Conservation (phyloP, 2,113 vertebrate genomes). For the Pipa parva region DNA sequence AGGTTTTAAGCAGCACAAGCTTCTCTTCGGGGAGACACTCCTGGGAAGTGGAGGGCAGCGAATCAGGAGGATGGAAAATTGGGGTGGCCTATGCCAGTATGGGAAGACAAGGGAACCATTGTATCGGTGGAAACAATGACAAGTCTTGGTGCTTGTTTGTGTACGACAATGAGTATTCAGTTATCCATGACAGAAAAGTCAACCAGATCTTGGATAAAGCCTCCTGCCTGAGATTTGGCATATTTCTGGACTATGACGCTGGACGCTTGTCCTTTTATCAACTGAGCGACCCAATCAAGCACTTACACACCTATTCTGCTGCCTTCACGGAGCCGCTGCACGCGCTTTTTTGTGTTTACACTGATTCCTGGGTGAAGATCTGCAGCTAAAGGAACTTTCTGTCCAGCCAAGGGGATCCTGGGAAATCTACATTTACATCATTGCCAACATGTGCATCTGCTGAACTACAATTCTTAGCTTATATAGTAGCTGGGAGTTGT, state of each 20-base stretch:
- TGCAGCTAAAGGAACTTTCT: too few species aligned
- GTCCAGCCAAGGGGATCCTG: too few species aligned
- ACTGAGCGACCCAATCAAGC: not conserved
- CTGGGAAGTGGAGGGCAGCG: constrained; percentile 2
- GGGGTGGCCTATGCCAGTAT: constrained; percentile 1
- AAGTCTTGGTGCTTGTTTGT: not conserved
- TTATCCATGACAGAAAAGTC: not conserved
- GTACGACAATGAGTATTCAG: not conserved
- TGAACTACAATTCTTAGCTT: too few species aligned
- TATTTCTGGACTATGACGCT: not conserved
- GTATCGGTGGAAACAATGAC: not conserved
- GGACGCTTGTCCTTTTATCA: constrained; percentile 1
- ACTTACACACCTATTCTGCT: too few species aligned
- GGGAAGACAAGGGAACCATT: not conserved
- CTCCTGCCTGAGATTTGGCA: not conserved
- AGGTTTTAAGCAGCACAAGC: not conserved
- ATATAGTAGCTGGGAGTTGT: too few species aligned
- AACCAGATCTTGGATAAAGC: not conserved
- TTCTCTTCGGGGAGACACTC: not conserved
- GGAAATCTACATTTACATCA: too few species aligned
- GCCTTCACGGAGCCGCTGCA: too few species aligned
- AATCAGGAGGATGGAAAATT: not conserved
- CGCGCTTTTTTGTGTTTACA: too few species aligned
- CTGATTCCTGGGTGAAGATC: too few species aligned
- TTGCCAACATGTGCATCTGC: too few species aligned